Conservation (phyloP, 2,113 vertebrate species). For the Mastomys coucha region DNA sequence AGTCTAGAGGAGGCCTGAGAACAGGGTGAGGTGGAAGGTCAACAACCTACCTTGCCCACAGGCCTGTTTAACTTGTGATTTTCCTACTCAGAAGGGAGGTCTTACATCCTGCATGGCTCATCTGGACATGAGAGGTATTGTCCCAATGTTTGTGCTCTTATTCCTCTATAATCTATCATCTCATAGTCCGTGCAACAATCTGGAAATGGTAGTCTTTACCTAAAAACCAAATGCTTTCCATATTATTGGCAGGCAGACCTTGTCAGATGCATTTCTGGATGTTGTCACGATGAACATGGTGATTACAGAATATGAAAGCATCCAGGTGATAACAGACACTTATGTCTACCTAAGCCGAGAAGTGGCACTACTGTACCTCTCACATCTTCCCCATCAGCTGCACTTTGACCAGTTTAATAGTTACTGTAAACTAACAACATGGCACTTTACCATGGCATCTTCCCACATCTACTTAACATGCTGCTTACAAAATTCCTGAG, state of each 20-base stretch:
- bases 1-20: neutral
- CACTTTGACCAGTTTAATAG: slow-evolving; percentile 5
- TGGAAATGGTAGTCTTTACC: neutral
- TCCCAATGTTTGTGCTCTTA: neutral
- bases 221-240: neutral
- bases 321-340: neutral
- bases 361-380: rapidly evolving
- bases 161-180: neutral
- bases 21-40: neutral
- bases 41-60: too few relatives aligned
- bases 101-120: neutral
- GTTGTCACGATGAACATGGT: neutral
- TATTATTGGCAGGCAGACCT: neutral
- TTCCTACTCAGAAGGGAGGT: neutral
- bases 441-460: neutral
- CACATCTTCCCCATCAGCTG: neutral
- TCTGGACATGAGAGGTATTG: neutral
- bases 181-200: neutral
- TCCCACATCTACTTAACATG: neutral
- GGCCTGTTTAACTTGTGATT: neutral
- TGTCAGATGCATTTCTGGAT: neutral
- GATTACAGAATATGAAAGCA: neutral
- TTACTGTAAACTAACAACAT: neutral
- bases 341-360: neutral
- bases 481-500: slow-evolving; percentile 4